phyloP scores from a whole-genome alignment of 2,888 invertebrate species.

The Agrypnus murinus region DNA sequence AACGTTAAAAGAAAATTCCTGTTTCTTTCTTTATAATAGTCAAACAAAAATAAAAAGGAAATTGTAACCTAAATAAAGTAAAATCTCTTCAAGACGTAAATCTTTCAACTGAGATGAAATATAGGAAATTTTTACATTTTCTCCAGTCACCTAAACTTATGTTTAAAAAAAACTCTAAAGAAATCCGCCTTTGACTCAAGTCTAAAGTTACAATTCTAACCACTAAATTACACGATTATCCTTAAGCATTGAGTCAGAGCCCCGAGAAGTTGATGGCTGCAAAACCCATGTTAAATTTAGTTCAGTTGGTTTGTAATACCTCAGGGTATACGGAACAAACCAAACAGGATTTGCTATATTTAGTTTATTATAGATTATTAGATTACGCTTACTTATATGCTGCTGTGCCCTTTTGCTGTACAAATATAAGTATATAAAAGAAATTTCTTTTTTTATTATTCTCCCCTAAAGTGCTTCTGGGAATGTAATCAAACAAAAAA shows the following conservation, averaged over 20 bases:
- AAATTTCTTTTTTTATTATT: not conserved
- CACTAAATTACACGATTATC: conserved; percentile 29
- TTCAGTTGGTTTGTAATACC: conserved; percentile 29
- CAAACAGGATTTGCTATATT: conserved; percentile 32
- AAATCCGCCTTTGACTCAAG: conserved; percentile 26
- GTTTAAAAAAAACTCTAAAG: conserved; percentile 26
- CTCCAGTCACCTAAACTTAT: conserved; percentile 24
- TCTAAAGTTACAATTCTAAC: conserved; percentile 27
- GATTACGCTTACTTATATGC: conserved; percentile 20
- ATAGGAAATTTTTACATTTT: conserved; percentile 27
- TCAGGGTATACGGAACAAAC: conserved; percentile 32
- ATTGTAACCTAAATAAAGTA: not conserved
- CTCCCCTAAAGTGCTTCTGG: not conserved
- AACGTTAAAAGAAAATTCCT: too few species aligned
- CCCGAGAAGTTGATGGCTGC: conserved; percentile 33
- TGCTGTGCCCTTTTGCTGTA: conserved; percentile 9
- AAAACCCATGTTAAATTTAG: conserved; percentile 36
- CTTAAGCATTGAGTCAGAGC: conserved; percentile 24
- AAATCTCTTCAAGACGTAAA: conserved; percentile 13
- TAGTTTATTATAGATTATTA: conserved; percentile 35
- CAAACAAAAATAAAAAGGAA: too few species aligned
- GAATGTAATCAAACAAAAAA: conserved; percentile 1
- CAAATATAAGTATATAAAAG: not conserved
- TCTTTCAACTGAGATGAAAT: conserved; percentile 25
- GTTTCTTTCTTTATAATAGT: too few species aligned